Conservation (phyloP, 2,888 invertebrate genomes). For the Diloba caeruleocephala region DNA sequence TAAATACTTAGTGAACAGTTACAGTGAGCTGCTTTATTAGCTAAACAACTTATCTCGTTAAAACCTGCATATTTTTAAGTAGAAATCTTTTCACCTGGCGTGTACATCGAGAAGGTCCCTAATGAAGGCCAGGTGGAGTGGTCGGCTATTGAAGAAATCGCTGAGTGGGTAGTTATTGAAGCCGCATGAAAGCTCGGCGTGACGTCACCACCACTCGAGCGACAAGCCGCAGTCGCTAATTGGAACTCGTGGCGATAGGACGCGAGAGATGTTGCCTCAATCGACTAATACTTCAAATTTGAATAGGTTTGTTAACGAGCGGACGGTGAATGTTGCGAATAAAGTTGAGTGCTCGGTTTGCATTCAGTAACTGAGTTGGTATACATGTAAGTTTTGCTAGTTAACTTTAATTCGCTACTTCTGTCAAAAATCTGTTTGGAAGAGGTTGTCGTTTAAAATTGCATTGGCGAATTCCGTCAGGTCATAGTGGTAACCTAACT, state of each 20-base stretch:
- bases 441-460: conserved; percentile 60
- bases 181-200: conserved; percentile 84
- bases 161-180: conserved; percentile 88
- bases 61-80: conserved; percentile 80
- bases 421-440: conserved; percentile 53
- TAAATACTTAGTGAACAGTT: conserved; percentile 48
- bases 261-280: conserved; percentile 86
- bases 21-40: conserved; percentile 71
- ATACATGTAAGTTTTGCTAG: conserved; percentile 51
- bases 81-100: conserved; percentile 79
- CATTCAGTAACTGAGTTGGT: conserved; percentile 65
- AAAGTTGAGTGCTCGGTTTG: conserved; percentile 69
- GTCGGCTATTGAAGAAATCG: conserved; percentile 85
- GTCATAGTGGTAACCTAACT: conserved; percentile 64
- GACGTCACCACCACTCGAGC: conserved; percentile 86
- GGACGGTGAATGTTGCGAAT: conserved; percentile 83
- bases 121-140: conserved; percentile 88
- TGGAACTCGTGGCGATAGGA: conserved; percentile 86
- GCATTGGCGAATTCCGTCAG: conserved; percentile 75
- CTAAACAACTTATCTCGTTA: conserved; percentile 83
- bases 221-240: conserved; percentile 87
- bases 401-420: conserved; percentile 59
- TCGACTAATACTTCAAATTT: conserved; percentile 87
- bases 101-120: conserved; percentile 81
- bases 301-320: conserved; percentile 88